Conservation (phyloP, 2,888 invertebrate species). For the Dexiosoma caninum region DNA sequence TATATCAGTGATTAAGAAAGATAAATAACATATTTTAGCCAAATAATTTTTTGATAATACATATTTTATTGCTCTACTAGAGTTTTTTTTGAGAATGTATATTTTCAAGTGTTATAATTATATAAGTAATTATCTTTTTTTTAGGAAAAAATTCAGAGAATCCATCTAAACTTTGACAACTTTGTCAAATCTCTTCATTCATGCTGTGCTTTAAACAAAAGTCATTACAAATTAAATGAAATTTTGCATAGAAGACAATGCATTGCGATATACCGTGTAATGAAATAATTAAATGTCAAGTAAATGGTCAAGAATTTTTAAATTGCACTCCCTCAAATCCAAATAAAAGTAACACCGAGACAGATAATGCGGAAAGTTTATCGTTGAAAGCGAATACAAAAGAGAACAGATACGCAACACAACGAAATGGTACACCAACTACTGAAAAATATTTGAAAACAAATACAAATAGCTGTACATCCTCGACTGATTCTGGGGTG, state of each 20-base stretch:
- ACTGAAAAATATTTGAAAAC: neutral
- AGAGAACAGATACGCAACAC: neutral
- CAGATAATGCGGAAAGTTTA: neutral
- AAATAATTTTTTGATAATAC: too few species aligned
- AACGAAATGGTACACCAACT: neutral
- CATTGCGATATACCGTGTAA: constrained; percentile 66
- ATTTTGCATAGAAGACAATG: constrained; percentile 66
- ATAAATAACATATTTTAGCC: too few species aligned
- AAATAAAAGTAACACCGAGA: constrained; percentile 29
- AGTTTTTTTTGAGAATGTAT: neutral
- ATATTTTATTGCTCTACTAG: neutral
- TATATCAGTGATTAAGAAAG: too few species aligned
- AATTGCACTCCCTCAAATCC: constrained; percentile 16
- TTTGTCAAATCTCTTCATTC: neutral
- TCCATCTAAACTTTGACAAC: neutral
- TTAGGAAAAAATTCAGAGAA: neutral
- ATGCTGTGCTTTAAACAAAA: neutral
- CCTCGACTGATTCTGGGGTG: constrained; percentile 75
- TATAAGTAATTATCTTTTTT: neutral
- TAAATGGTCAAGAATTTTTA: constrained; percentile 10
- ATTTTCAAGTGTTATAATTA: too few species aligned
- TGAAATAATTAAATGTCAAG: constrained; percentile 65
- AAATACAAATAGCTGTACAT: constrained; percentile 68
- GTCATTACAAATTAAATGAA: neutral
- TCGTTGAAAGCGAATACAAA: neutral